Evolutionary conservation across 1,140 invertebrate genomes (phyloP).

Genomic region (Gryon sp.): DNA sequence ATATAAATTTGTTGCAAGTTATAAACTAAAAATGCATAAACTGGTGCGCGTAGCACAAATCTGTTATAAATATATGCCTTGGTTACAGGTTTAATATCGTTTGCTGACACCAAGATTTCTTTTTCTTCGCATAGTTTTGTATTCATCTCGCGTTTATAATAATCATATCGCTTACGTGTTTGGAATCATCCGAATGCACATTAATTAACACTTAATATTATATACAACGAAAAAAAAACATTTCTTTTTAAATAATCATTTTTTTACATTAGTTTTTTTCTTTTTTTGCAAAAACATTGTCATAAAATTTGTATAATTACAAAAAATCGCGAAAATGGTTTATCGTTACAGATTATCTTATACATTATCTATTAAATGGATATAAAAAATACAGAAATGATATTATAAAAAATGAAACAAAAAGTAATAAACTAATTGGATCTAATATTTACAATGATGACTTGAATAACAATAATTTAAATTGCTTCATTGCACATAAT

Average conservation of each 20-base stretch:
- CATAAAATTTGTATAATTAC: constrained; percentile 45
- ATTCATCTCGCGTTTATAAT: constrained; percentile 8
- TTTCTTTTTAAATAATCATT: neutral
- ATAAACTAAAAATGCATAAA: constrained; percentile 49
- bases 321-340: neutral
- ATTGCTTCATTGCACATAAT: constrained; percentile 50
- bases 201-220: constrained; percentile 37
- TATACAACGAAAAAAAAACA: constrained; percentile 31
- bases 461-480: constrained; percentile 14
- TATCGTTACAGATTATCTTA: neutral
- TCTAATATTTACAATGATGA: constrained; percentile 35
- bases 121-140: too few species aligned
- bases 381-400: constrained; percentile 19
- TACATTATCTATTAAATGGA: constrained; percentile 42
- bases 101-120: neutral
- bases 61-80: constrained; percentile 2
- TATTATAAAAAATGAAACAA: neutral
- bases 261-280: neutral
- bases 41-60: constrained; percentile 22
- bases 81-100: neutral
- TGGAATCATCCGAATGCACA: constrained; percentile 37
- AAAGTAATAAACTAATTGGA: constrained; percentile 15
- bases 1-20: constrained; percentile 37
- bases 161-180: constrained; percentile 6
- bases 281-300: constrained; percentile 14